Base-by-base conservation (phyloP, 37 sponge, comb jelly and placozoan genomes). In the Cliona cf. orientalis region DNA sequence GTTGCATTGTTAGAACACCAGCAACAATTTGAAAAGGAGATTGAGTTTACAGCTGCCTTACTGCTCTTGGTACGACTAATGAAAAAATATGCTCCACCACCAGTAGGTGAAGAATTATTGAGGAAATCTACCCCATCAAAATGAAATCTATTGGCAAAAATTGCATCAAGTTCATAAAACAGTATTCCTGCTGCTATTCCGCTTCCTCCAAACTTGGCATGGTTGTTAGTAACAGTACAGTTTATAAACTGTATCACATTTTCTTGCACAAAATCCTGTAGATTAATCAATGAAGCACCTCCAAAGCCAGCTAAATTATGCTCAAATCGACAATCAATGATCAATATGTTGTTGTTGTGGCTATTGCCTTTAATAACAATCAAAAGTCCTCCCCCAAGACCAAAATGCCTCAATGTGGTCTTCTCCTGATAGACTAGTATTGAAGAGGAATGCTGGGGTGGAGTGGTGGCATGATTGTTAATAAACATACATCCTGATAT, bases 1-100 rank as follows among this genome's bases (percentile, higher is more conserved):
- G 28, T 58, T 35, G 80, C 80, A 36, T 1, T 1, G 46, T 80
- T 80, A 1, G 14, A 29, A 21, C 3, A 25, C 80, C 80, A 80
- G 4, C 7, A 9, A 67, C 80, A 80, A 58, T 67, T 29, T 3
- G 5, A 29, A 34, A 80, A 80, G 19, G 5, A 14, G 28, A 67
- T 38, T 4, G 7, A 21, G 35, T 66, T 80, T 19, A 5, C n/a
- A 25, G 5, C 31, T 4, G 37, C 11, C 3, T 35, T 21, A 3
- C 33, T 29, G n/a, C n/a, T n/a, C n/a, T 19, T 29, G 5, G 66
- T 39, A 2, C 70, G 4, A 29, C 58, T 80, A 5, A 70, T n/a
- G 46, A 44, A 66, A 41, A 68, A 28, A 21, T 42, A 23, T 2
- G 25, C 69, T 5, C 38, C 80, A 25, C 80, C 80, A 43, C 70